Evolutionary conservation across 2,113 vertebrate species (phyloP), one percentile per base, ranked within the genome.

Genomic region (Meleagris gallopavo): DNA sequence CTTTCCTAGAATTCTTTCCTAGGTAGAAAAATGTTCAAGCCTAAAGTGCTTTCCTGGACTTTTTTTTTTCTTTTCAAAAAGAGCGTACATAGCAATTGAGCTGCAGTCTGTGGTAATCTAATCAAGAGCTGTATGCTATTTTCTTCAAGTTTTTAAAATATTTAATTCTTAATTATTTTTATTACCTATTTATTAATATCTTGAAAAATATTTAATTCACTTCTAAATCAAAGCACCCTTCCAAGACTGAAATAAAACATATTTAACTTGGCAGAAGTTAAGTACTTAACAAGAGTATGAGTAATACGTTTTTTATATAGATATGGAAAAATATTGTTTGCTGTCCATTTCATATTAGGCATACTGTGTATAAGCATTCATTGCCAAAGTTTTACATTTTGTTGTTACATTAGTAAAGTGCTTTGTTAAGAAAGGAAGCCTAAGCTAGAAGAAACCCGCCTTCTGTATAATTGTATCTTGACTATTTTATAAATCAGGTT

Each of bases 401-500:
- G 29, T 34, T 76, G 4, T 82, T 74, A 82, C 34, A n/a, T 24
- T 58, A 57, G 54, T 64, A 27, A 81, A 74, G 27, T 34, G 86
- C 8, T 66, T 84, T 57, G 14, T 70, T 89, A 45, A 74, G 61
- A 87, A 61, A 54, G 62, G 76, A 77, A 71, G 4, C 2, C 8
- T 38, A 11, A 41, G 41, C 22, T 25, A 70, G 61, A 52, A 78
- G 46, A n/a, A 86, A 30, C 41, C 61, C 46, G 60, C 60, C 45
- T 83, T 64, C 87, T 89, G 43, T 66, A 50, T 78, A 30, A 41
- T 74, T 21, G 8, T 62, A 21, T 85, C 46, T 78, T 38, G 43
- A 32, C 30, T 62, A 50, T 48, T 52, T 60, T 93, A 52, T 91
- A 93, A 89, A 87, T 94, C 65, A 67, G 50, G 27, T 32, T 89